phyloP scores from a whole-genome alignment of 1,140 invertebrate species.

The Carposina sasakii region DNA sequence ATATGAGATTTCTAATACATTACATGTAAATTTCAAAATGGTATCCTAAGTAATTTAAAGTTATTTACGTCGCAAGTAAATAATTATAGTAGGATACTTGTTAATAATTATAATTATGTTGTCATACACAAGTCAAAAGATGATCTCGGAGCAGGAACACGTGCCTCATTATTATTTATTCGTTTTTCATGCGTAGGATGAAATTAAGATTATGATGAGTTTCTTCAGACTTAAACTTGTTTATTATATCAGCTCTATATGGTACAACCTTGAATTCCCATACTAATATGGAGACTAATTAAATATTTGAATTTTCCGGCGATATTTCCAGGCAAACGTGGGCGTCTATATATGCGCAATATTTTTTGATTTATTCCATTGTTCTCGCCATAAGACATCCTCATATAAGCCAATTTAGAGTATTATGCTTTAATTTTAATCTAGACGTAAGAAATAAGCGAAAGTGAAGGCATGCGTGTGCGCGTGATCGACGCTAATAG shows the following conservation, averaged over 20 bases:
- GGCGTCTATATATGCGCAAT: constrained; percentile 39
- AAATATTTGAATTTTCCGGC: constrained; percentile 59
- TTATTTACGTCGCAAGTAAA: too few relatives aligned
- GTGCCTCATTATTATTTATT: constrained; percentile 43
- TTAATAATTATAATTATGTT: too few relatives aligned
- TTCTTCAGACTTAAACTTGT: constrained; percentile 55
- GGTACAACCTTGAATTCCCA: constrained; percentile 53
- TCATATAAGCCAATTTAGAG: not conserved
- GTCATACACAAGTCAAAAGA: too few relatives aligned
- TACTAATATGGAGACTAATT: constrained; percentile 59
- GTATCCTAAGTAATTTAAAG: too few relatives aligned
- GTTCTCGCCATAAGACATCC: not conserved
- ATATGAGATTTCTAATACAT: too few relatives aligned
- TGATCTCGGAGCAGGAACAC: too few relatives aligned
- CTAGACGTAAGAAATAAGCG: constrained; percentile 41
- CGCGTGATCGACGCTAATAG: too few relatives aligned
- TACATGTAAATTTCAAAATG: too few relatives aligned
- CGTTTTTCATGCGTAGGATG: constrained; percentile 54
- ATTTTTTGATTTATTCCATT: constrained; percentile 37
- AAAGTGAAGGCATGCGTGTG: constrained; percentile 38
- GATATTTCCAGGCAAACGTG: constrained; percentile 47
- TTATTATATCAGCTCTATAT: constrained; percentile 60
- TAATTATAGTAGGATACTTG: too few relatives aligned
- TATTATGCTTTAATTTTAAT: constrained; percentile 14
- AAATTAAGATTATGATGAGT: constrained; percentile 58